Base-by-base conservation (phyloP, 2,797 vertebrate genomes). In the Myiotriccus ornatus region DNA sequence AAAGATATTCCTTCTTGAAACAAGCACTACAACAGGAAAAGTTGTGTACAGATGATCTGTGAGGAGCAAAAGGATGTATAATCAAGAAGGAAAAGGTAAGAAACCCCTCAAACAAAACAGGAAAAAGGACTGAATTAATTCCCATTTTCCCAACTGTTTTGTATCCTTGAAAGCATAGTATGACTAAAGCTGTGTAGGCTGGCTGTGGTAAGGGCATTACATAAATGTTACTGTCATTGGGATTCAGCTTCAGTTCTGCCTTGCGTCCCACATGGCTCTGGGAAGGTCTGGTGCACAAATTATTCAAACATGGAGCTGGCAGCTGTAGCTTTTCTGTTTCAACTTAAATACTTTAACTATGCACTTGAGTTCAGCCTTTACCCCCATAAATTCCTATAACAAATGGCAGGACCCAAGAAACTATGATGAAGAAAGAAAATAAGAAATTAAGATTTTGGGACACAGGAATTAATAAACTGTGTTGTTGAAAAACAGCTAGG, bases 21-120 rank as follows among this genome's bases (percentile, higher is more conserved):
- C 2, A 57, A 21, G 2, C 4, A 57, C 39, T 37, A 46, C 15
- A 70, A 14, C 7, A 77, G 9, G 27, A 87, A 57, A 74, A 70
- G 5, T 1, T 52, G 5, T 12, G 6, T 6, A 1, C 11, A 75
- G 6, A 4, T 23, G 7, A 63, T 32, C 10, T 53, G 3, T 28
- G 10, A 6, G 12, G 4, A 7, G 2, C 9, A 7, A 81, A 89
- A 65, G 2, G 7, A 3, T 49, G 10, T 16, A 52, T 46, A 71
- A 81, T 39, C 7, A 47, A 28, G 18, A 19, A 30, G 2, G 7
- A 67, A 64, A 50, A 85, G 2, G 11, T n/a, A 67, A 63, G 46
- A 88, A 83, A 24, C 0, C 10, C 6, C 4, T n/a, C 5, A 84
- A 57, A 70, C 0, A 18, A 52, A 64, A 49, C 21, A 32, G 3